Base-by-base conservation (phyloP, 2,797 vertebrate genomes). In the Gymnocypris eckloni region DNA sequence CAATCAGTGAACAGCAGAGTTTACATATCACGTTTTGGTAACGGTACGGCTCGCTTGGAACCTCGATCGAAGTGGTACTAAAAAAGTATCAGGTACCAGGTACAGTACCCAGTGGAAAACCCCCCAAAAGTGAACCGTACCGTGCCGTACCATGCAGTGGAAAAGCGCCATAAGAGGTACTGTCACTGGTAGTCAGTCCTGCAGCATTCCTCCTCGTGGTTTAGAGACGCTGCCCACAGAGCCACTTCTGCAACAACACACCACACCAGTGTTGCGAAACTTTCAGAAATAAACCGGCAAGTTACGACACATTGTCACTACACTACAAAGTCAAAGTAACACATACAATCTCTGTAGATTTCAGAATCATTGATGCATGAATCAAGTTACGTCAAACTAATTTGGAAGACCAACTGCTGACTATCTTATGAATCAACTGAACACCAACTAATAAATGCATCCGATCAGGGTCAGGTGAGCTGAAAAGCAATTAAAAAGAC, bases 221-320 rank as follows among this genome's bases (percentile, higher is more conserved):
- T 41, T 22, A 48, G 33, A 77, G 43, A 22, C 20, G 22, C 15
- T 83, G 9, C 18, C 8, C 25, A 61, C 25, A 73, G 59, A 52
- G 59, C 59, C 22, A 54, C 82, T 84, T 69, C 73, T 77, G 82
- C 73, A 69, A 77, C 64, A 61, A 22, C 45, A 76, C 20, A 76
- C 43, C 59, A 39, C 72, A 33, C 16, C 25, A 25, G 28, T 67
- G 72, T 77, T 11, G 33, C 15, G 28, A 82, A 11, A 43, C 69
- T 41, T 28, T 28, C n/a, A 54, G 59, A 67, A 41, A 25, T 41
- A 50, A 52, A 41, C 28, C 1, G 9, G 43, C 48, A 59, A 54
- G 48, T 72, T 43, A 33, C 16, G 71, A 45, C 56, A 59, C 33
- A 64, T 33, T 64, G 56, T 37, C 61, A 11, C 48, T 33, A 33